These are phyloP conservation scores for Drosophila baimaii DNA, from an alignment of 1,140 invertebrate genomes.

Conservation along the genomic window DNA sequence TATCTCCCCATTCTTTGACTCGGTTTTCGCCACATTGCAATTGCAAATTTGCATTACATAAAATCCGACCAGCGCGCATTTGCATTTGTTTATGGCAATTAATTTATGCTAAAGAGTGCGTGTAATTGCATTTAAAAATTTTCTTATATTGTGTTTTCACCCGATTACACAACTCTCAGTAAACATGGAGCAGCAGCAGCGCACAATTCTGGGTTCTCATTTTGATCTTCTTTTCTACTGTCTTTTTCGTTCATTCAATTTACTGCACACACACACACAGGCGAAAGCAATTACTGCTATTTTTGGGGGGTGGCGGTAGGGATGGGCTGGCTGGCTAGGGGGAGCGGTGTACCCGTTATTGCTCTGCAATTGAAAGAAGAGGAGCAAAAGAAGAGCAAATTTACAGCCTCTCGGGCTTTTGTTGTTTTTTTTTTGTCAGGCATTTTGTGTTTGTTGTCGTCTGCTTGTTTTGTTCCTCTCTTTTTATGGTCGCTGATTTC, in stretches of 20 bases:
- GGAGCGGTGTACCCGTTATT: constrained; percentile 53
- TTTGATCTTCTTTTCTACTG: constrained; percentile 63
- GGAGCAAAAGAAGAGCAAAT: constrained; percentile 32
- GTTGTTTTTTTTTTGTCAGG: constrained; percentile 16
- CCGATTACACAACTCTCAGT: constrained; percentile 67
- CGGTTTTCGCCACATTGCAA: constrained; percentile 47
- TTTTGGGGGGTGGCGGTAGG: constrained; percentile 32
- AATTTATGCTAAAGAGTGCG: constrained; percentile 40
- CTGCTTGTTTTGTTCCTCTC: constrained; percentile 67
- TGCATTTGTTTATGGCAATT: constrained; percentile 70
- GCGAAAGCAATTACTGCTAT: constrained; percentile 75
- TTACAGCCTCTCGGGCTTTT: constrained; percentile 43
- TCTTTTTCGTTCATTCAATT: constrained; percentile 80
- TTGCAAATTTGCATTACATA: constrained; percentile 78
- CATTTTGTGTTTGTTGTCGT: constrained; percentile 59
- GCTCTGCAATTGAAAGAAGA: constrained; percentile 75
- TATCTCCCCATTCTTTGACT: constrained; percentile 52
- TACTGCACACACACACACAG: constrained; percentile 57
- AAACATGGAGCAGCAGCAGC: constrained; percentile 21
- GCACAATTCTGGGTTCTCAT: constrained; percentile 27
- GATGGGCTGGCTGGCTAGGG: background rate
- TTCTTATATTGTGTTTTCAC: constrained; percentile 14
- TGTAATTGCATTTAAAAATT: constrained; percentile 29
- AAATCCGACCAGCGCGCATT: constrained; percentile 58
- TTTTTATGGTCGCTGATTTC: constrained; percentile 52